A percentile compares a stretch with the other conserved stretches of the same genome.
These are phyloP conservation scores for Triplophysa siluroides DNA, from an alignment of 2,113 vertebrate genomes.

Conservation along the genomic window DNA sequence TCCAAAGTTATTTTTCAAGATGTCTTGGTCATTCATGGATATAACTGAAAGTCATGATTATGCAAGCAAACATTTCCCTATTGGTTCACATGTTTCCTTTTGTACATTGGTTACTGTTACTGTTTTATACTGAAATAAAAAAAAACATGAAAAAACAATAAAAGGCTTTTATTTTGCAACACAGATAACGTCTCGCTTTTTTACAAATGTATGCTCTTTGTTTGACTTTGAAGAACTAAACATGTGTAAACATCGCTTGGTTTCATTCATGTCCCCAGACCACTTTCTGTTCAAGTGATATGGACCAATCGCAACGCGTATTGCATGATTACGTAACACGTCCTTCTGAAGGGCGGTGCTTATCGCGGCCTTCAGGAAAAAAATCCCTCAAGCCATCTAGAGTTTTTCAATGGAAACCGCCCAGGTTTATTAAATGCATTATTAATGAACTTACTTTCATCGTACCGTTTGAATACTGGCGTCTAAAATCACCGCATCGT, in stretches of 20 bases:
- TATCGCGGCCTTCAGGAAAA: slow-evolving; percentile 64
- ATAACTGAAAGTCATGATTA: slow-evolving; percentile 45
- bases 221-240: background rate
- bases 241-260: background rate
- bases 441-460: slow-evolving; percentile 6
- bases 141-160: slow-evolving; percentile 64
- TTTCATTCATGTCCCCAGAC: slow-evolving; percentile 22
- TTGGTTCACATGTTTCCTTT: slow-evolving; percentile 66
- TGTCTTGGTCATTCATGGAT: slow-evolving; percentile 20
- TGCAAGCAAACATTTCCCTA: slow-evolving; percentile 51
- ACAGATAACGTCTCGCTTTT: background rate
- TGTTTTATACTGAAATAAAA: slow-evolving; percentile 75
- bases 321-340: slow-evolving; percentile 61
- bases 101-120: slow-evolving; percentile 66
- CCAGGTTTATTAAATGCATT: slow-evolving; percentile 43
- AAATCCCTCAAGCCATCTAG: slow-evolving; percentile 55
- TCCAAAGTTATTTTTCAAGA: slow-evolving; percentile 1
- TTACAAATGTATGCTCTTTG: background rate
- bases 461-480: background rate
- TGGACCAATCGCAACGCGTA: slow-evolving; percentile 64
- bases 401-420: slow-evolving; percentile 65
- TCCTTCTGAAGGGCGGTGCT: slow-evolving; percentile 47
- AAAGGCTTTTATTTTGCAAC: slow-evolving; percentile 65
- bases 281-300: background rate
- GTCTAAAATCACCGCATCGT: background rate